Base-by-base conservation (phyloP, 2,888 invertebrate genomes). In the Mesorhabditis spiculigera region DNA sequence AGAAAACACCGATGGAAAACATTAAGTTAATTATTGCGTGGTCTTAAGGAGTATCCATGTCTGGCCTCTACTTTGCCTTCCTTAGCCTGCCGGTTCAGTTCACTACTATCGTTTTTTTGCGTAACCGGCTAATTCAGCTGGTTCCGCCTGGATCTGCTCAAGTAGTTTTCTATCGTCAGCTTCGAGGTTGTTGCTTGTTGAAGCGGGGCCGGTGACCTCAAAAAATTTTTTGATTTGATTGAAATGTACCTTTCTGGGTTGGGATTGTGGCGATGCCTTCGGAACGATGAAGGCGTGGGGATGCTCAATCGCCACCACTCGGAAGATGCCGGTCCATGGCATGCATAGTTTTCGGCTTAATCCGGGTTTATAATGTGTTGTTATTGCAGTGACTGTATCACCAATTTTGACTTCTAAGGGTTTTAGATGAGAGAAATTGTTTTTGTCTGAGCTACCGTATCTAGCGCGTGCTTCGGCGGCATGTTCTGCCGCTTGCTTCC, bases 151-250 rank as follows among this genome's bases (percentile, higher is more conserved):
- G 28, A 28, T 28, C 3, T 28, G 28, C 28, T 28, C 28, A 28
- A 28, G 28, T 28, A 28, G 28, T 28, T 28, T 28, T 28, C n/a
- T 28, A 28, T 28, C 28, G 28, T 3, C 28, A 28, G 28, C 28
- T 28, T 28, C 28, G 28, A 28, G 28, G 28, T 28, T 28, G 28
- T 28, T 28, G n/a, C 58, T 41, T 13, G 63, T 63, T 4, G 63
- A 13, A 28, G 62, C 68, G n/a, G 62, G 68, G 3, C 68, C 63
- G 4, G 68, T 28, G 28, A 28, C 28, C 28, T 68, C 65, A 41
- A 65, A 4, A 58, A 45, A 69, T 28, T 69, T 69, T 58, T 69
- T 69, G 5, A 69, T 63, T 41, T 69, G 69, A 16, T 69, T 66
- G 4, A 69, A 5, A 16, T 69, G 69, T 5, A 69, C 66, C 6